Conservation (phyloP, 2,113 vertebrate species). For the Stegostoma tigrinum region DNA sequence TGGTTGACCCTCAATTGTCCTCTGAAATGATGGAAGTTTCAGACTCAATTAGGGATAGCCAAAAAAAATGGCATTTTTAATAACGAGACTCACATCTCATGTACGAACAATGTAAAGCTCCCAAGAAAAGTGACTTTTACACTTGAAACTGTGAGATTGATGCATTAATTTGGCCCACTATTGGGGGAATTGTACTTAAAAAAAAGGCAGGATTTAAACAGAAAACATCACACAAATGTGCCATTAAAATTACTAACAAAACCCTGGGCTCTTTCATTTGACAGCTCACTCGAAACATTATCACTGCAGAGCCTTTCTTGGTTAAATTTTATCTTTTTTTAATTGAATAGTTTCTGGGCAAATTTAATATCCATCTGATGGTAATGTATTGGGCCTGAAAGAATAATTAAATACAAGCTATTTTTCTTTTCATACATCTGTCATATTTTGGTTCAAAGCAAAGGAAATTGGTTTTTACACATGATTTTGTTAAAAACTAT, state of each 20-base stretch:
- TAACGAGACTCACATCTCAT: too few relatives aligned
- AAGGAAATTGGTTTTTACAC: background rate
- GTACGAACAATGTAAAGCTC: too few relatives aligned
- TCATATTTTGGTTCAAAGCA: background rate
- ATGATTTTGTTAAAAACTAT: background rate
- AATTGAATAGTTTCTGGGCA: background rate
- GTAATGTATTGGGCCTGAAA: background rate
- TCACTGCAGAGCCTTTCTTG: background rate
- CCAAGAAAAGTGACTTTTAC: too few relatives aligned
- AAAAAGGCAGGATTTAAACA: background rate
- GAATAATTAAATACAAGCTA: background rate
- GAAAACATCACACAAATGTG: background rate
- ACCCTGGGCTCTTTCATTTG: background rate
- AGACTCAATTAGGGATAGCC: too few relatives aligned
- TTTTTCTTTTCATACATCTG: background rate
- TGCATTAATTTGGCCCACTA: too few relatives aligned
- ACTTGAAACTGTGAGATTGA: too few relatives aligned
- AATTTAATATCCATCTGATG: background rate
- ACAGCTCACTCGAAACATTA: background rate
- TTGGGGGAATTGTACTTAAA: too few relatives aligned
- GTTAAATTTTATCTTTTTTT: background rate
- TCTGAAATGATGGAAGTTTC: too few relatives aligned
- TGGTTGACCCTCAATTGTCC: too few relatives aligned
- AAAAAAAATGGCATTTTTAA: too few relatives aligned
- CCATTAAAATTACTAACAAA: background rate